Evolutionary conservation across 2,113 vertebrate genomes (phyloP).

Genomic region (Macroglossus sobrinus): DNA sequence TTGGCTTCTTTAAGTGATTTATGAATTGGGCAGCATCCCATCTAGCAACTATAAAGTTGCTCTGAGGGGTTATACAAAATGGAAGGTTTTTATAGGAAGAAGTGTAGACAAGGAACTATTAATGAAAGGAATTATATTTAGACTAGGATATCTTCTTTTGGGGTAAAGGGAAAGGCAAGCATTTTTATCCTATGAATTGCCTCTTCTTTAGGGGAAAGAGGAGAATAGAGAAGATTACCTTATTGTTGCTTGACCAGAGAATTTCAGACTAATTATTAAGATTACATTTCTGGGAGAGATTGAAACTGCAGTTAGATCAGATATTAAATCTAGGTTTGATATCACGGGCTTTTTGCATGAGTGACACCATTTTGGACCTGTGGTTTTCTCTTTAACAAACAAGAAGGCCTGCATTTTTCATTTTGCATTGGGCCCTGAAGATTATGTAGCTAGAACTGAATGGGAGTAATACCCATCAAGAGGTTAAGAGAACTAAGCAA

Average conservation of each 20-base stretch:
- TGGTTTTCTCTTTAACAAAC: not conserved
- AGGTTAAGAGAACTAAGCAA: not conserved
- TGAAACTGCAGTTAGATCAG: not conserved
- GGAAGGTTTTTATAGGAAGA: not conserved
- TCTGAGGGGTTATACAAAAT: not conserved
- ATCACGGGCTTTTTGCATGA: not conserved
- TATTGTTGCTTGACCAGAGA: not conserved
- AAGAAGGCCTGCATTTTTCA: not conserved
- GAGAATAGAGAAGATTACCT: not conserved
- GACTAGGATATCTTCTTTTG: not conserved
- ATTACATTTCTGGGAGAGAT: not conserved
- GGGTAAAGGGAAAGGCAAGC: not conserved
- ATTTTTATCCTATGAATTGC: not conserved
- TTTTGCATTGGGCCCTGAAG: not conserved
- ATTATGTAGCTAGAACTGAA: not conserved
- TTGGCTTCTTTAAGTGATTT: not conserved
- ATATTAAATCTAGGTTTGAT: not conserved
- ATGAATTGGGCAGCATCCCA: not conserved
- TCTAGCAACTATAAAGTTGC: not conserved
- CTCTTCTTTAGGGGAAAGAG: not conserved
- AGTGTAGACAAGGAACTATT: not conserved
- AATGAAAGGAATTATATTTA: not conserved
- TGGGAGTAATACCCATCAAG: not conserved
- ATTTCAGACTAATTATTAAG: not conserved
- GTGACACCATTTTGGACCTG: not conserved